These are phyloP conservation scores for Scaptomyza reducta DNA, from an alignment of 2,888 invertebrate genomes.

Conservation along the genomic window DNA sequence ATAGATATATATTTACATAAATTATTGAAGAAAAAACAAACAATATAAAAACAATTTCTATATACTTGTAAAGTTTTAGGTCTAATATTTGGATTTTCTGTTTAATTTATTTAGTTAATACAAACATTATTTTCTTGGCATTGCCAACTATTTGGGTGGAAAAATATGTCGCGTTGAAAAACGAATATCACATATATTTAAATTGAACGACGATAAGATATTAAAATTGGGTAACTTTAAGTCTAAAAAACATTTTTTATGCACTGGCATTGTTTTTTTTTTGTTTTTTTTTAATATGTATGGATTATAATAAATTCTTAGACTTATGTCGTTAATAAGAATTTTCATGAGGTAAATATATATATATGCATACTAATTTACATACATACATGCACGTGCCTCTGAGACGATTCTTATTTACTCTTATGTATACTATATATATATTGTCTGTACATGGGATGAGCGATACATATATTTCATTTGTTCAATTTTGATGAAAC, in stretches of 20 bases:
- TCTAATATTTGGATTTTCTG: background rate
- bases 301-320: slow-evolving; percentile 45
- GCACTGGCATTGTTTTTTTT: too few species aligned
- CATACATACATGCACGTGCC: slow-evolving; percentile 26
- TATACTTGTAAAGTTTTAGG: too few species aligned
- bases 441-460: slow-evolving; percentile 9
- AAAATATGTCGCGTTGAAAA: background rate
- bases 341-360: slow-evolving; percentile 26
- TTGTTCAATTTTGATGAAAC: slow-evolving; percentile 61
- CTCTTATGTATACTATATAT: slow-evolving; percentile 17
- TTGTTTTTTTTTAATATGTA: slow-evolving; percentile 3
- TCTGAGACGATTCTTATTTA: slow-evolving; percentile 15
- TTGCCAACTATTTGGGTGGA: slow-evolving; percentile 2
- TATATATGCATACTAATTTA: background rate
- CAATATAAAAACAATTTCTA: too few species aligned
- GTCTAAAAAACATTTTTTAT: slow-evolving; percentile 1
- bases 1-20: too few species aligned
- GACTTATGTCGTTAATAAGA: slow-evolving; percentile 50
- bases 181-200: background rate
- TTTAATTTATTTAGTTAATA: background rate
- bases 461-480: slow-evolving; percentile 37
- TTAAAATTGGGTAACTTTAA: background rate
- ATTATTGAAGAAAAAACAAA: too few species aligned
- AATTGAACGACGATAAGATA: slow-evolving; percentile 5
- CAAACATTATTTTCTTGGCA: slow-evolving; percentile 4